These are phyloP conservation scores for Halyomorpha halys DNA, from an alignment of 1,140 invertebrate genomes.

Conservation along the genomic window DNA sequence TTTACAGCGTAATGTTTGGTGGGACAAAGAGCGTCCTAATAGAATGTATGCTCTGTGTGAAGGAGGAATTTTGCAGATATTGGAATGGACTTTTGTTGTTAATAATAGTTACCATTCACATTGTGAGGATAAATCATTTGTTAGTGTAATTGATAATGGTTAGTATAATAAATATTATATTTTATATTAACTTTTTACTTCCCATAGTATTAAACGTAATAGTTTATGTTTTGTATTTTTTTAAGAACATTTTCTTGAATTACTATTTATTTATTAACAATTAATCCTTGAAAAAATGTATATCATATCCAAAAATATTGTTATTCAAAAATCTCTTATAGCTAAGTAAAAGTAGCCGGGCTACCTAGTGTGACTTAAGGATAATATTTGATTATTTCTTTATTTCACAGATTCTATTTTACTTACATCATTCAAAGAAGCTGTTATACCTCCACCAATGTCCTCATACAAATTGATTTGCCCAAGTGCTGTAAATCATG, in stretches of 20 bases:
- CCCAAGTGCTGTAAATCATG: constrained; percentile 44
- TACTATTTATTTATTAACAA: too few species aligned
- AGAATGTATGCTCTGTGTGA: constrained; percentile 47
- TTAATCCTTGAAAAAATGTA: too few species aligned
- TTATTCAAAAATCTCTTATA: too few species aligned
- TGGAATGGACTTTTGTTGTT: constrained; percentile 52
- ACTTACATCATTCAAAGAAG: constrained; percentile 59
- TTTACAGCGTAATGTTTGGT: constrained; percentile 39
- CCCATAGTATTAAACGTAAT: too few species aligned
- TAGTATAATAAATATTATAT: constrained; percentile 24
- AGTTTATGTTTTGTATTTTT: too few species aligned
- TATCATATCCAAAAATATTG: too few species aligned
- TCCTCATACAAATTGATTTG: constrained; percentile 49
- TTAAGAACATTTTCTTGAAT: too few species aligned
- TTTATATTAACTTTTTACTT: too few species aligned
- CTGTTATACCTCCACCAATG: constrained; percentile 76
- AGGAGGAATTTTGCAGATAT: constrained; percentile 44
- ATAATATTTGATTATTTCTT: constrained; percentile 16
- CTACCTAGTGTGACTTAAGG: too few species aligned
- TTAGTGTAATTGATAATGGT: constrained; percentile 69
- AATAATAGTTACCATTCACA: constrained; percentile 43
- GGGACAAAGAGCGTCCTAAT: constrained; percentile 50
- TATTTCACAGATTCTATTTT: constrained; percentile 43
- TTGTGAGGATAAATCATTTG: constrained; percentile 44
- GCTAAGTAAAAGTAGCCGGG: not conserved